Evolutionary conservation across 2,113 vertebrate species (phyloP).

Genomic region (Charadrius vociferus): DNA sequence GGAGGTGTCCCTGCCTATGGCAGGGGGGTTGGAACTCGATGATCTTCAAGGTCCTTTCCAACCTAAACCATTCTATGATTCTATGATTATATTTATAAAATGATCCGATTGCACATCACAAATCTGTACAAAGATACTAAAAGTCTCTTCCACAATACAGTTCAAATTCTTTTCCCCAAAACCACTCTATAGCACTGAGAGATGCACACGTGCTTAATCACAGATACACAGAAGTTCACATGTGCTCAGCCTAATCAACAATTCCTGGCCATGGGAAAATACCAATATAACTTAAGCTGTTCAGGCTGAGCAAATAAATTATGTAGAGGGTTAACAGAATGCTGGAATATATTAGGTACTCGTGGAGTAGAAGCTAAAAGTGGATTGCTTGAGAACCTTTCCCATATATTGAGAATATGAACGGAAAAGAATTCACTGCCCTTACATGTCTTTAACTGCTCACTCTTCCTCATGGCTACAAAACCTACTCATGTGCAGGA

Average conservation of each 20-base stretch:
- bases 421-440: not conserved
- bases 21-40: too few relatives aligned
- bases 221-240: not conserved
- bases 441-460: not conserved
- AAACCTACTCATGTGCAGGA: not conserved
- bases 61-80: too few relatives aligned
- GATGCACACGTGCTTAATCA: not conserved
- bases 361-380: conserved; percentile 13
- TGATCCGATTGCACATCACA: not conserved
- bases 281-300: not conserved
- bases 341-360: conserved; percentile 14
- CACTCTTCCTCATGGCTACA: not conserved
- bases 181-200: not conserved
- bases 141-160: not conserved
- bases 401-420: not conserved
- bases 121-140: not conserved
- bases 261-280: not conserved
- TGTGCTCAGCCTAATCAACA: not conserved
- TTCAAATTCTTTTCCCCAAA: not conserved
- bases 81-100: conserved; percentile 51
- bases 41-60: too few relatives aligned
- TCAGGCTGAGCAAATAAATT: not conserved
- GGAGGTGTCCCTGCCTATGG: too few relatives aligned
- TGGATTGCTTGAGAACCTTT: not conserved
- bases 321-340: conserved; percentile 54